These are phyloP conservation scores for Yponomeuta evonymella DNA, from an alignment of 2,888 invertebrate genomes.

Conservation along the genomic window DNA sequence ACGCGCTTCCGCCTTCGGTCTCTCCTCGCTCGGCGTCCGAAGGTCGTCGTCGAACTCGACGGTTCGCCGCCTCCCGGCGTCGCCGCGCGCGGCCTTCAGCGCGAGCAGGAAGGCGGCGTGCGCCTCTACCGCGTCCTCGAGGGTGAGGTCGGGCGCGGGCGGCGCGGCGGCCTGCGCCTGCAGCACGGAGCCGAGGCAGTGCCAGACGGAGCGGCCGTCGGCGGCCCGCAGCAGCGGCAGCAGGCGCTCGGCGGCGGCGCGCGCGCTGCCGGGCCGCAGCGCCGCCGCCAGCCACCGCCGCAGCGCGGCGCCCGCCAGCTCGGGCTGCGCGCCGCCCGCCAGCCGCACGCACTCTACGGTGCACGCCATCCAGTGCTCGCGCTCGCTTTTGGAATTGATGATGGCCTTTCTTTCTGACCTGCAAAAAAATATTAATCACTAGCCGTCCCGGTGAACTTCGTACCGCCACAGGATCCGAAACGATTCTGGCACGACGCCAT, in stretches of 20 bases:
- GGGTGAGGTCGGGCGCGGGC: constrained; percentile 50
- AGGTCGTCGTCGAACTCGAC: constrained; percentile 45
- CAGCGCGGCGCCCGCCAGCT: constrained; percentile 6
- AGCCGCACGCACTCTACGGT: constrained; percentile 83
- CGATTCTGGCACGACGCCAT: no score
- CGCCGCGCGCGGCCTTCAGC: constrained; percentile 36
- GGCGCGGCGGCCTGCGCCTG: constrained; percentile 46
- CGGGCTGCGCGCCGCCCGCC: constrained; percentile 27
- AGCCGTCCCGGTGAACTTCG: no score
- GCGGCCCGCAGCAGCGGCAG: constrained; percentile 18
- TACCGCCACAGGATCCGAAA: no score
- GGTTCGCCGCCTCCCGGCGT: constrained; percentile 38
- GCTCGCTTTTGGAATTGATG: constrained; percentile 80
- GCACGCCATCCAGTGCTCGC: constrained; percentile 79
- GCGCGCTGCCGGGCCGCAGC: background rate
- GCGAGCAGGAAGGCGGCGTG: constrained; percentile 46
- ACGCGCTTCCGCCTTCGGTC: no score
- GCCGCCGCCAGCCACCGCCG: background rate
- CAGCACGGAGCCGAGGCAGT: constrained; percentile 47
- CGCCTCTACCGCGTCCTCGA: constrained; percentile 56
- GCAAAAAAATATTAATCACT: constrained; percentile 25
- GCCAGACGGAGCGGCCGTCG: constrained; percentile 41
- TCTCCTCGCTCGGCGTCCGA: background rate
- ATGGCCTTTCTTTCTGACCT: constrained; percentile 79
- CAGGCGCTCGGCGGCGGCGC: background rate